Evolutionary conservation across 2,888 invertebrate species (phyloP), one percentile per base, ranked within the genome.

Genomic region (Altica lythri): DNA sequence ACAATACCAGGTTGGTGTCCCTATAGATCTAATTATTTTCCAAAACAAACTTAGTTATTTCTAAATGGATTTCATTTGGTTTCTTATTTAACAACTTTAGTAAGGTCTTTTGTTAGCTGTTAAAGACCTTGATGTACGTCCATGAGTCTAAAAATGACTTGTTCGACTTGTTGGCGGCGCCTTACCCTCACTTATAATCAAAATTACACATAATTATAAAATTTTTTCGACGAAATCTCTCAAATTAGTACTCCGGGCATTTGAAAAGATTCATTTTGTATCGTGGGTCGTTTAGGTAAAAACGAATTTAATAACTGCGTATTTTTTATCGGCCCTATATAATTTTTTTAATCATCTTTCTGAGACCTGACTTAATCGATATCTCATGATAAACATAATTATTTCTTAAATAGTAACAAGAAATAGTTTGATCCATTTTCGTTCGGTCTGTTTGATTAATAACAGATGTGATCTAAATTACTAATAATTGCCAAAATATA

Each of bases 181-280:
- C 65, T 63, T 72, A 69, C 69, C 71, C 69, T 72, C 68, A 66
- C 72, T 72, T 70, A 73, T 74, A 74, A 74, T 75, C 73, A 70
- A 75, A 74, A 75, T 75, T 75, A 75, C 72, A 73, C 72, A 72
- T 75, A 74, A 75, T 75, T 75, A 73, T 71, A 69, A 68, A 70
- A 70, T 68, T 70, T 71, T 69, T 69, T 64, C 65, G 55, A 62
- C 61, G 65, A 68, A 66, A 67, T 66, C 65, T 59, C 38, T 53
- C 60, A 61, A 64, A 64, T 64, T 64, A 61, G 62, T 62, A 59
- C 59, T 59, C 43, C 61, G 61, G 61, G 60, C 61, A 65, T 64
- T 66, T 61, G 63, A 62, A 67, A 64, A 63, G 62, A 64, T 63
- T 60, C 59, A 55, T 59, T 59, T 53, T 55, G 50, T 53, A 56